phyloP scores from a whole-genome alignment of 2,797 vertebrate genomes.

The Lepus townsendii region DNA sequence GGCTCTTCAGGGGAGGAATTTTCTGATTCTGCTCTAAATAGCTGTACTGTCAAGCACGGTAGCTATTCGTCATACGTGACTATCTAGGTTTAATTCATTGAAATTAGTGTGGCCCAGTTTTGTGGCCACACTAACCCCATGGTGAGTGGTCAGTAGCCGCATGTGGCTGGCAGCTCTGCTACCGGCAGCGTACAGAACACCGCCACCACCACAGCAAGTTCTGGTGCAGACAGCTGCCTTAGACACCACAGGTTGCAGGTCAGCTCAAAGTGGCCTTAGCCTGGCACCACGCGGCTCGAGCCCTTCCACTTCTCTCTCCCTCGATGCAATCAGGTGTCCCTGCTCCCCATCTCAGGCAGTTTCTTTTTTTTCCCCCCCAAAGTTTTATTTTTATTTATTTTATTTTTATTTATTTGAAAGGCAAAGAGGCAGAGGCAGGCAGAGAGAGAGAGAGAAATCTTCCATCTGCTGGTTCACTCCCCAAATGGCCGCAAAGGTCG shows the following conservation, averaged over 20 bases:
- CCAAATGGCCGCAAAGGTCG: too few relatives aligned
- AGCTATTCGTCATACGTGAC: neutral
- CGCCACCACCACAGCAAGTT: neutral
- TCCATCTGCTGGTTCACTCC: too few relatives aligned
- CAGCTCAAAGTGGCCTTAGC: neutral
- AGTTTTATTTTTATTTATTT: too few relatives aligned
- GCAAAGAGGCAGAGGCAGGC: too few relatives aligned
- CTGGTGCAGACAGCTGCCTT: fast-evolving
- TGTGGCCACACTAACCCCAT: neutral
- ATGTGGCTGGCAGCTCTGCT: neutral
- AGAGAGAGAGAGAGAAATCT: too few relatives aligned
- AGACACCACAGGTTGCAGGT: neutral
- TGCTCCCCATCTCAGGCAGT: too few relatives aligned
- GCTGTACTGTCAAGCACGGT: too few relatives aligned
- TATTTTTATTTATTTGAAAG: too few relatives aligned
- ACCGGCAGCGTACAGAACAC: fast-evolving
- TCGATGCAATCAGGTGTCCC: neutral
- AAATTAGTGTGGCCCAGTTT: neutral
- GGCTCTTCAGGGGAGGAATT: neutral
- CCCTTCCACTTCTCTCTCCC: neutral
- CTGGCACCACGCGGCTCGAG: neutral
- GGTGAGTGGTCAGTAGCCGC: neutral
- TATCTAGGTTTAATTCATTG: neutral
- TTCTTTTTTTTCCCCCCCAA: too few relatives aligned
- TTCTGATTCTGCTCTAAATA: neutral